Conservation (phyloP, 2,113 vertebrate genomes). For the Alethe castanea region DNA sequence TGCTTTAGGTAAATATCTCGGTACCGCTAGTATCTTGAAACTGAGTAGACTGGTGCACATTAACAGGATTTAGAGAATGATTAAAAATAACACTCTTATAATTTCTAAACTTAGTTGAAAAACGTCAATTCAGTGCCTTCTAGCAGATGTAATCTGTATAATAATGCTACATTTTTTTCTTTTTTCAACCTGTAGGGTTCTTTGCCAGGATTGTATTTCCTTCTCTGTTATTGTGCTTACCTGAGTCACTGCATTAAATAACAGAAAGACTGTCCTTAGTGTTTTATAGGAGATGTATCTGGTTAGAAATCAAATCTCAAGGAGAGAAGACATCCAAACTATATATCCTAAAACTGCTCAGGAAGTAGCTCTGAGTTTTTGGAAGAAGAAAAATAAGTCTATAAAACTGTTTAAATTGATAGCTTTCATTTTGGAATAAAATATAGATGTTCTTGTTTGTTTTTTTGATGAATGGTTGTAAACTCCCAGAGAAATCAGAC, state of each 20-base stretch:
- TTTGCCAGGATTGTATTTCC: not conserved
- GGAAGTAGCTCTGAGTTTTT: not conserved
- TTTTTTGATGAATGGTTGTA: not conserved
- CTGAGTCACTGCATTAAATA: not conserved
- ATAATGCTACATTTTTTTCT: fast-evolving
- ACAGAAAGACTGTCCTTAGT: not conserved
- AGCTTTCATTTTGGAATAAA: not conserved
- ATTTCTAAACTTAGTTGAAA: not conserved
- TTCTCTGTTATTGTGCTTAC: not conserved
- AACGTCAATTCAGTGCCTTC: not conserved
- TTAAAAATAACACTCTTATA: not conserved
- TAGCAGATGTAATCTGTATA: not conserved
- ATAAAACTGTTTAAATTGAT: not conserved
- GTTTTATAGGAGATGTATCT: not conserved
- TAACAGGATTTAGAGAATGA: not conserved
- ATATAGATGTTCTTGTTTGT: not conserved
- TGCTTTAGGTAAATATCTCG: not conserved
- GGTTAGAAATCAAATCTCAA: not conserved
- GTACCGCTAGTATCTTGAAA: not conserved
- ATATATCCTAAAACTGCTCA: not conserved
- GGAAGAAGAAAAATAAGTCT: not conserved
- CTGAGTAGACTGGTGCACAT: not conserved
- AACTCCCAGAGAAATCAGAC: not conserved
- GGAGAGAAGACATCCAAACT: not conserved
- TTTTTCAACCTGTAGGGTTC: not conserved